Base-by-base conservation (phyloP, 2,113 vertebrate genomes). In the Sorex fumeus region DNA sequence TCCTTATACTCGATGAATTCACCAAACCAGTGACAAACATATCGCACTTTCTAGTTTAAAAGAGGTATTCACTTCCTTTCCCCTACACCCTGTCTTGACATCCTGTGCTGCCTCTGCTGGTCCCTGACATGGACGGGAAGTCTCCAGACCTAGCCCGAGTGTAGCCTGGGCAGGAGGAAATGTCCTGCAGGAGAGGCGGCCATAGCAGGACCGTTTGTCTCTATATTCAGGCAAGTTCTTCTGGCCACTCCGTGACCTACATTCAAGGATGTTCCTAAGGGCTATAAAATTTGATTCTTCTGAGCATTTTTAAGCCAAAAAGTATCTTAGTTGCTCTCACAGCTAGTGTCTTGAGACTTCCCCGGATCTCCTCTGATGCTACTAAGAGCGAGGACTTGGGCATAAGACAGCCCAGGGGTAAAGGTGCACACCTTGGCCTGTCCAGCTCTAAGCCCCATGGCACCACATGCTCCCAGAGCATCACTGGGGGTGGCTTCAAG, bases 271-370 rank as follows among this genome's bases (percentile, higher is more conserved):
- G 25, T 36, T 60, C n/a, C 67, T 1, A 30, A 0, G 1, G 40
- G 19, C n/a, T 89, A 67, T 50, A n/a, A 62, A 64, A 36, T 50
- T 50, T 70, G 3, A 89, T 45, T 62, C 27, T 69, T 69, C 50
- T 0, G 16, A 76, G 34, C 7, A 60, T 60, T 60, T 60, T 60
- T 60, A 19, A 19, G 18, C 23, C 18, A 60, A 15, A 60, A 47
- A 40, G 69, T 80, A 69, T 60, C 43, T 90, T 84, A n/a, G 57
- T 21, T 72, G 30, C 16, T 90, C 90, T 87, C 87, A 6, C 34
- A 84, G 13, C 13, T 50, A 16, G 30, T 47, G 43, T 70, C 28
- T 0, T 79, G 25, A 92, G n/a, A 80, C 21, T 87, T 83, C 60
- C 67, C 47, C 5, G 78, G 43, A 84, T 72, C 40, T n/a, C 15